These are phyloP conservation scores for Drosophila setifemur DNA, from an alignment of 1,140 invertebrate genomes.

Conservation along the genomic window DNA sequence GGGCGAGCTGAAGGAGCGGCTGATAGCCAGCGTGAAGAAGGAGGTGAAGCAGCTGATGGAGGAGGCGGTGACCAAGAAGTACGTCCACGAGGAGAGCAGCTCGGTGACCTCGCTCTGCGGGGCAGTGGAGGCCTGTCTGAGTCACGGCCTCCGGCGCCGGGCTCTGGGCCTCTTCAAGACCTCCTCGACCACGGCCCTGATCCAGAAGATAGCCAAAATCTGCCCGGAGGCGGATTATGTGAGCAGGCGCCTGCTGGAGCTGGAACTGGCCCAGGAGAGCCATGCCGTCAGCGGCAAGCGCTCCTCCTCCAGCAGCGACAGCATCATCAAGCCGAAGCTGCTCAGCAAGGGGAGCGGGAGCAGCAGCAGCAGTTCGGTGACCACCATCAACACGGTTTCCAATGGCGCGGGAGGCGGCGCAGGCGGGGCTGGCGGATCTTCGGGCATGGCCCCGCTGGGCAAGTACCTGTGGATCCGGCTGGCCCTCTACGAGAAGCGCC, in stretches of 20 bases:
- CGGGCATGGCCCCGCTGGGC: conserved; percentile 28
- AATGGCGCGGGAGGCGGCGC: conserved; percentile 50
- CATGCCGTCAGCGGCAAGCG: conserved; percentile 86
- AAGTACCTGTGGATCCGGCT: conserved; percentile 94
- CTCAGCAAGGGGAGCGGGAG: conserved; percentile 84
- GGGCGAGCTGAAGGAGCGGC: conserved; percentile 85
- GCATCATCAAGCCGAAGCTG: conserved; percentile 86
- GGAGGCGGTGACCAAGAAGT: conserved; percentile 95
- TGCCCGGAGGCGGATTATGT: conserved; percentile 88
- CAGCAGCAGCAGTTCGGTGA: conserved; percentile 83
- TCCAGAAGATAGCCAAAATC: conserved; percentile 94
- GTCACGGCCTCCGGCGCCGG: conserved; percentile 91
- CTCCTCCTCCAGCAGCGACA: conserved; percentile 91
- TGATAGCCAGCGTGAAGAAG: conserved; percentile 91
- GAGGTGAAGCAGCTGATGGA: conserved; percentile 97
- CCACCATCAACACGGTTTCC: conserved; percentile 74
- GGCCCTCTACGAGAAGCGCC: conserved; percentile 93
- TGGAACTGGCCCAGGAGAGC: conserved; percentile 87
- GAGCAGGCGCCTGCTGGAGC: conserved; percentile 88
- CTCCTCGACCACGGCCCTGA: conserved; percentile 92
- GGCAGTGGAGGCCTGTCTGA: conserved; percentile 94
- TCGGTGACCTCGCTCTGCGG: conserved; percentile 92
- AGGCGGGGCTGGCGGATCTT: conserved; percentile 9
- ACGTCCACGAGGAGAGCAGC: conserved; percentile 95
- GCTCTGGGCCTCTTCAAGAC: conserved; percentile 92